Evolutionary conservation across 2,797 vertebrate genomes (phyloP), one percentile per base, ranked within the genome.

Genomic region (Novumbra hubbsi): DNA sequence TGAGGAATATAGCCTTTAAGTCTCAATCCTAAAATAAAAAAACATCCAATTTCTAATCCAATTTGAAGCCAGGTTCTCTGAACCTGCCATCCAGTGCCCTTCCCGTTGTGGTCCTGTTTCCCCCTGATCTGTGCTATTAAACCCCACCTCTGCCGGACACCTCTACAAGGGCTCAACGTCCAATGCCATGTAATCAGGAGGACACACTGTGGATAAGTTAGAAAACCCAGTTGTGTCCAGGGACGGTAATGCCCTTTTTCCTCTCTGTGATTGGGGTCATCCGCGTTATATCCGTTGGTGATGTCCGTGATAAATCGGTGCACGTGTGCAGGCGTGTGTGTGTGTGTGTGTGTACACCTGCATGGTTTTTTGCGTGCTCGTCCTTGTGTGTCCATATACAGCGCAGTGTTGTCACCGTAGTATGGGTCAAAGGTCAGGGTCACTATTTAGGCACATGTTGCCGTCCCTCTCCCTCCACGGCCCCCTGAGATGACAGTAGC

Each of bases 251-350:
- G 71, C 41, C 70, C 78, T 78, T 86, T 83, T 79, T 70, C 68
- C 80, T 78, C 55, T 50, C 77, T 83, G 79, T 91, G 87, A 91
- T 92, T 91, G 92, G 88, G 90, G 91, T 92, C 90, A 88, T 90
- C 87, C 77, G 76, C 76, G 73, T 89, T 87, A 92, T 89, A 72
- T 73, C 88, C 76, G 15, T 76, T 76, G 60, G 85, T n/a, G 34
- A 73, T 85, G 88, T 85, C 84, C 74, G 75, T 79, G 82, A 90
- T 89, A 50, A 80, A 91, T 88, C 4, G 57, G 11, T 76, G 77
- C 77, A 69, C 32, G 52, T 19, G 32, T 5, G 32, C 52, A 52
- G n/a, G 27, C 73, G 74, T 80, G 67, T 34, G 68, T 52, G 24
- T 70, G 27, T 75, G 48, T 68, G n/a, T 21, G 30, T 27, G 21